phyloP scores from a whole-genome alignment of 1,140 invertebrate species.

The Zaprionus nigranus region DNA sequence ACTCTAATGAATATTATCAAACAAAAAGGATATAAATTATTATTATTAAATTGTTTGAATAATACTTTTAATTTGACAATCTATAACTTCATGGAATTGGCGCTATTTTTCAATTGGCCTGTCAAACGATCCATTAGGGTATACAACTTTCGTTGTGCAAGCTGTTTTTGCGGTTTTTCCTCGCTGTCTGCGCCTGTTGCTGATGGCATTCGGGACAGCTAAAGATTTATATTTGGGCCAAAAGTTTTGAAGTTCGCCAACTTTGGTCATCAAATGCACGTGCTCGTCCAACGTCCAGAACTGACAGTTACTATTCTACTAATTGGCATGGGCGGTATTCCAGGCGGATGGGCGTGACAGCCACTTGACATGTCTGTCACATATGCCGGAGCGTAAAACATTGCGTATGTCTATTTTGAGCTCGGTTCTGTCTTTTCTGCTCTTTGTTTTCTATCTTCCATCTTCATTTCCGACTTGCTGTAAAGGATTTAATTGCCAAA shows the following conservation, averaged over 20 bases:
- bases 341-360: slow-evolving; percentile 16
- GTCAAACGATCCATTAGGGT: not conserved
- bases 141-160: not conserved
- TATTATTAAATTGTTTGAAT: not conserved
- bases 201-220: slow-evolving; percentile 57
- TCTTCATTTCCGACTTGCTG: slow-evolving; percentile 20
- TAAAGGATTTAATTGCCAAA: slow-evolving; percentile 56
- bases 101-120: not conserved
- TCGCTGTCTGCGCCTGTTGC: slow-evolving; percentile 60
- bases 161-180: slow-evolving; percentile 34
- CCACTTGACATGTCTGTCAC: slow-evolving; percentile 62
- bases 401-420: slow-evolving; percentile 21
- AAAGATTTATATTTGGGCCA: slow-evolving; percentile 68
- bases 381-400: slow-evolving; percentile 34
- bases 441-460: slow-evolving; percentile 41
- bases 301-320: slow-evolving; percentile 60
- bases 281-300: slow-evolving; percentile 53
- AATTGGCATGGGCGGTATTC: slow-evolving; percentile 52
- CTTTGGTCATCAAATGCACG: slow-evolving; percentile 70
- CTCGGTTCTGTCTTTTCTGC: not conserved
- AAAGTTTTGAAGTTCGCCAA: slow-evolving; percentile 42
- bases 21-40: not conserved
- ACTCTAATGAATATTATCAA: too few species aligned
- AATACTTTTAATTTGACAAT: not conserved
- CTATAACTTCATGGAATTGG: not conserved